Conservation (phyloP, 2,797 vertebrate species). For the Malacoctenus gilli region DNA sequence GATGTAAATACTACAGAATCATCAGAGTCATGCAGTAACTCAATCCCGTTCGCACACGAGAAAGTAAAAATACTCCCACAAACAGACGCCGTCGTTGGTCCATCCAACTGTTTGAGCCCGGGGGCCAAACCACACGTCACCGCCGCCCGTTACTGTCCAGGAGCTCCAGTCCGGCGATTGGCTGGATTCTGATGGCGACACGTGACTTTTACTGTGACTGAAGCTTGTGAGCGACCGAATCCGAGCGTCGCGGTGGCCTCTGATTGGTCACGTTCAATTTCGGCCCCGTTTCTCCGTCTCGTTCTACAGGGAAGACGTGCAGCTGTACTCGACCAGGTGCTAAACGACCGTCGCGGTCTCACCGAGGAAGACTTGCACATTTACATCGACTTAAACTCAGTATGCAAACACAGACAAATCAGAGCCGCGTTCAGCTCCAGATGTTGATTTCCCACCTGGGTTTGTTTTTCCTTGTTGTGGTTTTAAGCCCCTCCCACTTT, state of each 20-base stretch:
- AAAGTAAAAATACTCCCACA: constrained; percentile 34
- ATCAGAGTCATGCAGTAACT: constrained; percentile 35
- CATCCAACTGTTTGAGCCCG: constrained; percentile 49
- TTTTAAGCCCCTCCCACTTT: constrained; percentile 9
- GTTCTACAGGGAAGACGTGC: constrained; percentile 58
- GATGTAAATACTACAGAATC: constrained; percentile 67
- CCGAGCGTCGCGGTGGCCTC: constrained; percentile 35
- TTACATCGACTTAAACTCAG: constrained; percentile 72
- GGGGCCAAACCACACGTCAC: constrained; percentile 60
- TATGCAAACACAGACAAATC: constrained; percentile 71
- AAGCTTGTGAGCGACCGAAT: constrained; percentile 43
- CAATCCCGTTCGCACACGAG: constrained; percentile 36
- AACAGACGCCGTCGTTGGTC: constrained; percentile 27
- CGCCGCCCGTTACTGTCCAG: constrained; percentile 53
- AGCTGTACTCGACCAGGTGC: constrained; percentile 68
- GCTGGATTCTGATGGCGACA: constrained; percentile 53
- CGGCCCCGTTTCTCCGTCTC: constrained; percentile 51
- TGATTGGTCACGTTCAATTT: constrained; percentile 30
- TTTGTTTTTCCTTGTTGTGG: no score
- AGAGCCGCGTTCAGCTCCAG: constrained; percentile 30
- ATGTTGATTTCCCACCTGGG: no score
- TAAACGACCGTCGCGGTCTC: constrained; percentile 59
- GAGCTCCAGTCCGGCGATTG: constrained; percentile 42
- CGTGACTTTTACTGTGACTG: constrained; percentile 64
- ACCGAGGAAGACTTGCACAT: constrained; percentile 62